These are phyloP conservation scores for Steinernema khuongi DNA, from an alignment of 1,140 invertebrate genomes.

Conservation along the genomic window DNA sequence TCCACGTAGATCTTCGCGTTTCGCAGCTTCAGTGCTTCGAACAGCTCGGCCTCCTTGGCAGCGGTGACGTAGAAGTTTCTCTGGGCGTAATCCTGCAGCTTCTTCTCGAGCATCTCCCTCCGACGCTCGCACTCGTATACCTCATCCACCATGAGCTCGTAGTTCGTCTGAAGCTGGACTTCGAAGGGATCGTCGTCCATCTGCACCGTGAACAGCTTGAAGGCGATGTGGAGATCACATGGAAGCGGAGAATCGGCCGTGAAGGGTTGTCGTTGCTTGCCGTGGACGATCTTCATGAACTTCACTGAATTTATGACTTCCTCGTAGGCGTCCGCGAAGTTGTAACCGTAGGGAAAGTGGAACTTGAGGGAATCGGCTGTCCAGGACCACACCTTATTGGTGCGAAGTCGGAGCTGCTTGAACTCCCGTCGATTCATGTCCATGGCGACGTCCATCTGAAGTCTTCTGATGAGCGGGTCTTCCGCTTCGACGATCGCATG, in stretches of 20 bases:
- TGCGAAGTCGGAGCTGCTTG: conserved; percentile 34
- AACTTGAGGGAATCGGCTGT: conserved; percentile 70
- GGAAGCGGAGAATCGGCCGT: conserved; percentile 69
- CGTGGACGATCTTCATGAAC: conserved; percentile 81
- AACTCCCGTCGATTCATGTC: conserved; percentile 40
- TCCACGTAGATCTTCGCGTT: conserved; percentile 92
- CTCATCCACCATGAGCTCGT: conserved; percentile 89
- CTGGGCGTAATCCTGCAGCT: conserved; percentile 65
- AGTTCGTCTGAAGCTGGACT: conserved; percentile 88
- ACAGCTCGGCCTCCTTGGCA: background rate
- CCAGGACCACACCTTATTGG: conserved; percentile 62
- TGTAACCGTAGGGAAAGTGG: conserved; percentile 82
- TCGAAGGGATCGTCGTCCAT: conserved; percentile 96
- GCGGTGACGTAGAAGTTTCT: background rate
- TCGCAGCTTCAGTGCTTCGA: conserved; percentile 61
- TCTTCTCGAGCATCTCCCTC: conserved; percentile 79
- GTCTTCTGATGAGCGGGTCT: conserved; percentile 22
- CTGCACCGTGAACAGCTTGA: conserved; percentile 72
- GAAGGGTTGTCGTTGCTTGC: conserved; percentile 68
- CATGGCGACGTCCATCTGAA: conserved; percentile 35
- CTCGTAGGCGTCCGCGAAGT: conserved; percentile 86
- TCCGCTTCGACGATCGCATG: conserved; percentile 45
- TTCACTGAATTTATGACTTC: conserved; percentile 80
- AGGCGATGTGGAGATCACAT: conserved; percentile 70
- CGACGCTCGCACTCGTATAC: conserved; percentile 87